Conservation (phyloP, 1,140 invertebrate species). For the Drosophila nikananu region DNA sequence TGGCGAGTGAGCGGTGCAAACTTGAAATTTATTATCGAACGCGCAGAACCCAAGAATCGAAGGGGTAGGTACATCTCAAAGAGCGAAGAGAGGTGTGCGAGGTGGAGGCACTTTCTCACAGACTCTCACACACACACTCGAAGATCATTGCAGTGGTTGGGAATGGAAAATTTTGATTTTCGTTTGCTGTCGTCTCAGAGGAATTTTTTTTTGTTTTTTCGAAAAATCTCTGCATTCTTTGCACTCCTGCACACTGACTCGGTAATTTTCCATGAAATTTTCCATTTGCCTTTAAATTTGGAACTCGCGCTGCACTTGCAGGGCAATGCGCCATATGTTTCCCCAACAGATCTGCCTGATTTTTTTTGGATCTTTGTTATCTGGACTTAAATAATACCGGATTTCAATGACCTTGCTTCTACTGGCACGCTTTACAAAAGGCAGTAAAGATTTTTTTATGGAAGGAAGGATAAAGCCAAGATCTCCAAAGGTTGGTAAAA, state of each 20-base stretch:
- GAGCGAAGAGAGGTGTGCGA: conserved; percentile 15
- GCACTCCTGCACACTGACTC: conserved; percentile 39
- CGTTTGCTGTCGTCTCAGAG: conserved; percentile 53
- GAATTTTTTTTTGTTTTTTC: conserved; percentile 18
- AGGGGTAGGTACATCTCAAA: neutral
- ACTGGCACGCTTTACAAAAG: conserved; percentile 62
- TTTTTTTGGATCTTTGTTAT: conserved; percentile 4
- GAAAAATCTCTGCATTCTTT: conserved; percentile 54
- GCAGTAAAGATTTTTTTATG: conserved; percentile 17
- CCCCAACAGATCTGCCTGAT: neutral
- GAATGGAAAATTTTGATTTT: conserved; percentile 79
- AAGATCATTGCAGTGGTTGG: conserved; percentile 34
- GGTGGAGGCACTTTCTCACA: conserved; percentile 24
- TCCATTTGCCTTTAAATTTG: conserved; percentile 60
- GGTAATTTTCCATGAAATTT: conserved; percentile 77
- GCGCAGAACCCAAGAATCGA: conserved; percentile 16
- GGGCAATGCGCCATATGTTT: conserved; percentile 5
- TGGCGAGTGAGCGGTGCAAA: conserved; percentile 41
- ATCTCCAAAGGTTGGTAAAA: neutral
- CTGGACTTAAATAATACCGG: neutral
- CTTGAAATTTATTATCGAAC: conserved; percentile 60
- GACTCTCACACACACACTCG: conserved; percentile 1
- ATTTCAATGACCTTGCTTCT: conserved; percentile 50
- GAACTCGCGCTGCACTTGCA: conserved; percentile 22
- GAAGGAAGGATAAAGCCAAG: conserved; percentile 5